A percentile compares a stretch with the other conserved stretches of the same genome.
phyloP scores from a whole-genome alignment of 2,797 vertebrate genomes.

The Tauraco hartlaubi region DNA sequence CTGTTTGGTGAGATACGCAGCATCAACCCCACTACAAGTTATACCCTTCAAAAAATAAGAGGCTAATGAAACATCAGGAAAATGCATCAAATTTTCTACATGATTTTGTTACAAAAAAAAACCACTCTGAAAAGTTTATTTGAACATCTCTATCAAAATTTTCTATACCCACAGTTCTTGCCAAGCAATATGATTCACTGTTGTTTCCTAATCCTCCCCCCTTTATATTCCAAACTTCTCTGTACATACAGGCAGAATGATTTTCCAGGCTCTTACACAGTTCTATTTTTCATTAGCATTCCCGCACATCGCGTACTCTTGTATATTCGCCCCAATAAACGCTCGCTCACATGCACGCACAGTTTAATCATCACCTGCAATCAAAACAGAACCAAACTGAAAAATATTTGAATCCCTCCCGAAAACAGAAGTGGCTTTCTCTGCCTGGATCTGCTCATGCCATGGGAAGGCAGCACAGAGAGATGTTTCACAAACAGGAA shows the following conservation, averaged over 20 bases:
- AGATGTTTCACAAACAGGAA: slow-evolving; percentile 14
- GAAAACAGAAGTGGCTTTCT: not conserved
- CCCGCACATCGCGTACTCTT: not conserved
- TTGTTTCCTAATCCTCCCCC: not conserved
- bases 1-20: not conserved
- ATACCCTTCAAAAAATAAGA: not conserved
- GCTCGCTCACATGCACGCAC: not conserved
- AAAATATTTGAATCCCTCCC: not conserved
- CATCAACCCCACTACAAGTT: not conserved
- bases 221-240: not conserved
- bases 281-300: not conserved
- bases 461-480: not conserved
- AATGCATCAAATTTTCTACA: not conserved
- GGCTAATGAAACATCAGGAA: not conserved
- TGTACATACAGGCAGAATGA: not conserved
- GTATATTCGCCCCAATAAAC: not conserved
- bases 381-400: not conserved
- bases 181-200: not conserved
- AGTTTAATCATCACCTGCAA: slow-evolving; percentile 4
- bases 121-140: not conserved
- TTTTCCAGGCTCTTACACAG: not conserved
- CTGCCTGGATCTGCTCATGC: not conserved
- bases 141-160: not conserved
- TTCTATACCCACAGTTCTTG: not conserved
- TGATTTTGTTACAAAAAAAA: not conserved